Evolutionary conservation across 2,888 invertebrate genomes (phyloP).

Genomic region (Cancer borealis): DNA sequence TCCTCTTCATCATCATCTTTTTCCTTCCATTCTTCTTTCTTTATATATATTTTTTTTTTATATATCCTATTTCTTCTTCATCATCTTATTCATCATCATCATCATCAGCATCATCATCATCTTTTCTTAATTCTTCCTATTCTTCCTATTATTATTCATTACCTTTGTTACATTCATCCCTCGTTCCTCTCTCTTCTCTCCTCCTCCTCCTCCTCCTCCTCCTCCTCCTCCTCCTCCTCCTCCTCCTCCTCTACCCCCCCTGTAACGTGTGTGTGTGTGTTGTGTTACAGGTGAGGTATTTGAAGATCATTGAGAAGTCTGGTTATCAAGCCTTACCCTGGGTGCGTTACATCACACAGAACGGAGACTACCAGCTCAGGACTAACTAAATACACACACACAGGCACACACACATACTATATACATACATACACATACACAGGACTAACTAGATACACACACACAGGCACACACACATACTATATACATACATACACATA

Average conservation of each 20-base stretch:
- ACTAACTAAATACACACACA: constrained; percentile 85
- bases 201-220: too few species aligned
- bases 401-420: constrained; percentile 43
- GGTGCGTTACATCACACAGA: constrained; percentile 99
- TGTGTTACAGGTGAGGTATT: constrained; percentile 86
- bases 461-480: background rate
- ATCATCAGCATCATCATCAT: background rate
- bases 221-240: too few species aligned
- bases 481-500: background rate
- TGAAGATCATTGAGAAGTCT: constrained; percentile 99
- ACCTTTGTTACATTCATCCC: too few species aligned
- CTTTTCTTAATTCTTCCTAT: background rate
- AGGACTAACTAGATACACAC: too few species aligned
- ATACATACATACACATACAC: background rate
- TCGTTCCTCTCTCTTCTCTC: too few species aligned
- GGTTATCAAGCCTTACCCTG: constrained; percentile 99
- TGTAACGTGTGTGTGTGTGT: background rate
- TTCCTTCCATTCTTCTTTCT: too few species aligned
- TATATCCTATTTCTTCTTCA: too few species aligned
- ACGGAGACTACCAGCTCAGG: constrained; percentile 98
- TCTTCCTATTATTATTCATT: background rate
- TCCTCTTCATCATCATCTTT: too few species aligned
- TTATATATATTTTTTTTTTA: too few species aligned
- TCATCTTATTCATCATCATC: too few species aligned
- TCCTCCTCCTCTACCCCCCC: too few species aligned